These are phyloP conservation scores for Pyxicephalus adspersus DNA, from an alignment of 2,113 vertebrate genomes.

Conservation along the genomic window DNA sequence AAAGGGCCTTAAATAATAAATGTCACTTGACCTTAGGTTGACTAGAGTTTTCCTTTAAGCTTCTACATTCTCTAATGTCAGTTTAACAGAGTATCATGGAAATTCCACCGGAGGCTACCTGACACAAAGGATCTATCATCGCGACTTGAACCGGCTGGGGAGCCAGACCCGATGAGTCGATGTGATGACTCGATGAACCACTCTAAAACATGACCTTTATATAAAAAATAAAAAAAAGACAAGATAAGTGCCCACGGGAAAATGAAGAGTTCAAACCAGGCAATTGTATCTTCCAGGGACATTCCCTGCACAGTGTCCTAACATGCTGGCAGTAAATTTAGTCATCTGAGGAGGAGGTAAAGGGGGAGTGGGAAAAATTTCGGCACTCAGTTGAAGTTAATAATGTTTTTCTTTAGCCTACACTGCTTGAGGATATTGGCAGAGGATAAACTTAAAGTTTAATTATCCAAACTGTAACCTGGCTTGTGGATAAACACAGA, in stretches of 20 bases:
- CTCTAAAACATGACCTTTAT: constrained; percentile 23
- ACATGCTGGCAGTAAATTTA: constrained; percentile 61
- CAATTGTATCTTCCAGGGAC: constrained; percentile 52
- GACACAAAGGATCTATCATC: background rate
- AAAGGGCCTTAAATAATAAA: too few relatives aligned
- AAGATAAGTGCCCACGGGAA: constrained; percentile 29
- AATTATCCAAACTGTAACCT: constrained; percentile 62
- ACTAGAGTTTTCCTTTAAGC: too few relatives aligned
- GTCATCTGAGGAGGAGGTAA: constrained; percentile 57
- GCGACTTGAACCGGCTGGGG: background rate
- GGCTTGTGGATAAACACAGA: constrained; percentile 59
- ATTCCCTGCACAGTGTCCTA: constrained; percentile 59
- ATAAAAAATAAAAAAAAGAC: background rate
- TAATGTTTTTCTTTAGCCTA: constrained; percentile 56
- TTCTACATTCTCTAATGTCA: too few relatives aligned
- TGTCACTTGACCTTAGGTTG: too few relatives aligned
- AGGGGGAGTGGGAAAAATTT: constrained; percentile 57
- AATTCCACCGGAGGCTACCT: background rate
- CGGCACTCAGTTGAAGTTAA: constrained; percentile 59
- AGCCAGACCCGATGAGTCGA: background rate
- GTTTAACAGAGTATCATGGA: too few relatives aligned
- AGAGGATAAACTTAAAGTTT: constrained; percentile 57
- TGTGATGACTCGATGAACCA: background rate
- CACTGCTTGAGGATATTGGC: constrained; percentile 53
- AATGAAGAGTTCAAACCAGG: constrained; percentile 57